Base-by-base conservation (phyloP, 1,140 invertebrate genomes). In the Drosophila ogumai region DNA sequence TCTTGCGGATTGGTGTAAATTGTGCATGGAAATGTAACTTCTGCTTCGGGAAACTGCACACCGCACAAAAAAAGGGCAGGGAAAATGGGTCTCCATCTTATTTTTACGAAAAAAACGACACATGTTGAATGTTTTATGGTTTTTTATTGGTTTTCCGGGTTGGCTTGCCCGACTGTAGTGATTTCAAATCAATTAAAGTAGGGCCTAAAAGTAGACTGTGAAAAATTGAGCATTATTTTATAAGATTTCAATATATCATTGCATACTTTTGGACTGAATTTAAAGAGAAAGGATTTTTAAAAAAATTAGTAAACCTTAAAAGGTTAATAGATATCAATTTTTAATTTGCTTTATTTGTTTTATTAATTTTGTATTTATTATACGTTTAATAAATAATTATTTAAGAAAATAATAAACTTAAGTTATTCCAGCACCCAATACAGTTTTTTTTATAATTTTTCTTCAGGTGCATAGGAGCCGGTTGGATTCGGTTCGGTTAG, bases 21-120 rank as follows among this genome's bases (percentile, higher is more conserved):
- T 88, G 85, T 88, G 85, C 85, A 88, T 88, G 85, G 85, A 88
- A 88, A 88, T 88, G 85, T 85, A 90, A 85, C 85, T 90, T 85
- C 85, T 88, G 85, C 78, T 77, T 43, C 28, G 74, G 32, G 22
- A 34, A 64, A 76, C 54, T 75, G 32, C 49, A 61, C 49, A 34
- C 41, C n/a, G 57, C 10, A 17, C 47, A 32, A 50, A 43, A 63
- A 40, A 63, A 32, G 25, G 10, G 17, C 0, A 10, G 6, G n/a
- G 2, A 17, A 54, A 43, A 60, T 13, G 5, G 36, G 3, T 0
- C 2, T 13, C 6, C 40, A 6, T n/a, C 17, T 41, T 28, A 6
- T 3, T 25, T n/a, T 19, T n/a, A 2, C 0, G 0, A 36, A 54
- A 31, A 59, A 59, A 3, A 6, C 6, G 22, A 36, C 32, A 54